Conservation (phyloP, 1,140 invertebrate genomes). For the Drosophila lacteicornis region DNA sequence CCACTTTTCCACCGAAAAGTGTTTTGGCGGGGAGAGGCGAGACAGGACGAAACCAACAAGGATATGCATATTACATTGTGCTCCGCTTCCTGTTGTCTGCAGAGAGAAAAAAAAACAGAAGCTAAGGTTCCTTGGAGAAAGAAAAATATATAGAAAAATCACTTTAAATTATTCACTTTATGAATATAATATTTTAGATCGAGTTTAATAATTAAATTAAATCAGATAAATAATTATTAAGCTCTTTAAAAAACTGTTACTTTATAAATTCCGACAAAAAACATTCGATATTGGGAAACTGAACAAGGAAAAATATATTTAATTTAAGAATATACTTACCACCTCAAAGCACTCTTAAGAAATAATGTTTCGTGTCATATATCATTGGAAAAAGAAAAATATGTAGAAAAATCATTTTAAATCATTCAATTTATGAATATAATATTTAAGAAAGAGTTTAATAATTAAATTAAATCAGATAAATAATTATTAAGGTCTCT, state of each 20-base stretch:
- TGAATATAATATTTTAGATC: too few species aligned
- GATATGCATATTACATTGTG: conserved; percentile 80
- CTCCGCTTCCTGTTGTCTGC: conserved; percentile 47
- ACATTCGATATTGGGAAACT: neutral
- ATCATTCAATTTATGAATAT: too few species aligned
- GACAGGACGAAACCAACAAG: conserved; percentile 41
- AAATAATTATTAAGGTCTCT: neutral
- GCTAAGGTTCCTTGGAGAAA: neutral
- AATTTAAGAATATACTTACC: neutral
- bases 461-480: too few species aligned
- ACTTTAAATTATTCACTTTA: too few species aligned
- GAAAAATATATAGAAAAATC: too few species aligned
- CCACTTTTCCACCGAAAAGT: conserved; percentile 61
- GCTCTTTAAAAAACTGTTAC: neutral
- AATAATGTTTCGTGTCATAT: neutral
- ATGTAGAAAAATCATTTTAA: too few species aligned
- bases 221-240: too few species aligned
- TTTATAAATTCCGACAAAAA: neutral
- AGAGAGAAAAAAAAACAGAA: neutral
- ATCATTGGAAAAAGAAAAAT: neutral
- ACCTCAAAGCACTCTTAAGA: neutral
- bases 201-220: too few species aligned
- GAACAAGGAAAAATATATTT: neutral
- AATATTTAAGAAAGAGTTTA: too few species aligned
- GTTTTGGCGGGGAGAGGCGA: conserved; percentile 41